These are phyloP conservation scores for Melangyna quadrimaculata DNA, from an alignment of 2,888 invertebrate species.

Conservation along the genomic window DNA sequence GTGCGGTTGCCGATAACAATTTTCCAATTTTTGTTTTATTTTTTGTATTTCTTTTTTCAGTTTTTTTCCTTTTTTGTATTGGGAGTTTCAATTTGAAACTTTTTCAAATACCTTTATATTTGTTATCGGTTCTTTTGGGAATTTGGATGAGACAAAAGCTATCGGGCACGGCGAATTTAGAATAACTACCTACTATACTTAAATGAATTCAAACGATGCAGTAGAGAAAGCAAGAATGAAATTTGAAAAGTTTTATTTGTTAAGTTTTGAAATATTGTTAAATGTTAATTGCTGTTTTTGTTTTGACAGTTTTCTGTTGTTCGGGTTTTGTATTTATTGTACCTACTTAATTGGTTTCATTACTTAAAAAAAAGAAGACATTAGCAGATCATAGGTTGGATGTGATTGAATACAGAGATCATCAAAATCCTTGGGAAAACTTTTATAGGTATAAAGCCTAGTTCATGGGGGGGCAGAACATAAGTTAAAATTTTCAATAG, in stretches of 20 bases:
- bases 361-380: background rate
- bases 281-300: conserved; percentile 50
- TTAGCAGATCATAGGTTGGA: too few species aligned
- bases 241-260: conserved; percentile 37
- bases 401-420: too few species aligned
- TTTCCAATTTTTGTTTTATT: conserved; percentile 46
- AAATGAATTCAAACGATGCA: conserved; percentile 42
- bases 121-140: conserved; percentile 13
- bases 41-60: too few species aligned
- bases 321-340: background rate
- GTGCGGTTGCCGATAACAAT: conserved; percentile 65
- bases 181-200: conserved; percentile 47
- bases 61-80: conserved; percentile 45
- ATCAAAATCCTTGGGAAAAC: too few species aligned
- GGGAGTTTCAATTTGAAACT: conserved; percentile 47
- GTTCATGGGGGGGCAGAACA: too few species aligned
- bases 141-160: conserved; percentile 26
- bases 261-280: conserved; percentile 52
- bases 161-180: conserved; percentile 25
- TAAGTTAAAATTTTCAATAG: too few species aligned
- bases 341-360: background rate
- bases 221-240: conserved; percentile 39
- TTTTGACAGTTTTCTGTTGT: conserved; percentile 22
- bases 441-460: too few species aligned
- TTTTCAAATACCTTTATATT: conserved; percentile 38